These are phyloP conservation scores for Drosophila colorata DNA, from an alignment of 2,888 invertebrate genomes.

Conservation along the genomic window DNA sequence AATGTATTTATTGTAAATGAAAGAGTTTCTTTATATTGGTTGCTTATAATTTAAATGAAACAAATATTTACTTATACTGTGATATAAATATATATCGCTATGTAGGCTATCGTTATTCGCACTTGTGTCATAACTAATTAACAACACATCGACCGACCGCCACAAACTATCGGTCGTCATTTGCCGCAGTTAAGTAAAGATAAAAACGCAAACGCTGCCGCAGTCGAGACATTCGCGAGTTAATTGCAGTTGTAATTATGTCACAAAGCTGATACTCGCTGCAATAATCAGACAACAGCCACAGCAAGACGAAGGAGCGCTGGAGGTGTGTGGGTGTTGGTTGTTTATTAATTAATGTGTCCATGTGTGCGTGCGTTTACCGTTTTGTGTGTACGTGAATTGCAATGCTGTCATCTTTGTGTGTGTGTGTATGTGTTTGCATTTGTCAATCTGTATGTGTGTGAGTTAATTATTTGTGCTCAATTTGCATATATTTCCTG, in stretches of 20 bases:
- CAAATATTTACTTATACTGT: background rate
- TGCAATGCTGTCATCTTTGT: conserved; percentile 58
- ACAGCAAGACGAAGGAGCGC: conserved; percentile 39
- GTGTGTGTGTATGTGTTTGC: conserved; percentile 41
- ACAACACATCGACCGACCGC: conserved; percentile 21
- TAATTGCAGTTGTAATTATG: conserved; percentile 60
- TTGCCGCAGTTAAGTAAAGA: conserved; percentile 57
- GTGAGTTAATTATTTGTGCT: conserved; percentile 47
- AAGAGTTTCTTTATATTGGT: background rate
- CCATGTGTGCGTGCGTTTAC: conserved; percentile 52
- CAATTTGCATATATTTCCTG: conserved; percentile 60
- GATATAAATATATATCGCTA: conserved; percentile 6
- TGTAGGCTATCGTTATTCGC: conserved; percentile 5
- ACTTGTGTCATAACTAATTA: conserved; percentile 16
- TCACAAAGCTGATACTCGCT: conserved; percentile 62
- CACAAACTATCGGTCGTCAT: conserved; percentile 29
- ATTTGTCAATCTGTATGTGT: conserved; percentile 30
- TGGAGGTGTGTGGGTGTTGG: conserved; percentile 49
- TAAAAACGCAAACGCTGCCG: conserved; percentile 60
- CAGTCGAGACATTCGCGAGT: conserved; percentile 43
- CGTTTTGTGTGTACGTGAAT: conserved; percentile 42
- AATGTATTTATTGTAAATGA: background rate
- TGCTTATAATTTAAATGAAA: background rate
- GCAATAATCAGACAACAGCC: conserved; percentile 34
- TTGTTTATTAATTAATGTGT: conserved; percentile 57